Percentiles rank a stretch among this genome's conserved stretches.
Conservation (phyloP, 1,140 invertebrate species). For the Tetramorium simillimum region DNA sequence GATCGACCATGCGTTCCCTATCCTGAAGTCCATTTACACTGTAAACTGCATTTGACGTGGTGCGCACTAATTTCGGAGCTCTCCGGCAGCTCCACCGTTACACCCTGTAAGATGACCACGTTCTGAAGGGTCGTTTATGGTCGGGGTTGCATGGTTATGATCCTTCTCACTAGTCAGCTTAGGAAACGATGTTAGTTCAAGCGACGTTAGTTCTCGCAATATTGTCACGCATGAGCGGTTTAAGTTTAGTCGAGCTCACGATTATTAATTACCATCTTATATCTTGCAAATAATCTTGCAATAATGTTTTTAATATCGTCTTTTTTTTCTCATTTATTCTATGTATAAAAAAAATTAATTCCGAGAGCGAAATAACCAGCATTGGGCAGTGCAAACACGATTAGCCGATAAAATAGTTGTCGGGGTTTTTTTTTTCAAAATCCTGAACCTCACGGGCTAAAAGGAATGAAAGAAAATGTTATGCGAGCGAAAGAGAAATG, state of each 20-base stretch:
- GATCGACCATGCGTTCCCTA: constrained; percentile 22
- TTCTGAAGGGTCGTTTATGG: constrained; percentile 16
- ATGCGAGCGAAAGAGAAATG: not conserved
- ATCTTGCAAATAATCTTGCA: not conserved
- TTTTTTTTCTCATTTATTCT: not conserved
- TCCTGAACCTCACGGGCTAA: not conserved
- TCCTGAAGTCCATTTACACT: constrained; percentile 52
- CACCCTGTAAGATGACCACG: constrained; percentile 41
- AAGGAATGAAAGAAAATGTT: not conserved
- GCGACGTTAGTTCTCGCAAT: not conserved
- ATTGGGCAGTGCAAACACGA: not conserved
- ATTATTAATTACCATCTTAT: not conserved
- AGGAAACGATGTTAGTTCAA: constrained; percentile 17
- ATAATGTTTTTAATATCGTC: too few relatives aligned
- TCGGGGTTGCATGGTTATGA: constrained; percentile 5
- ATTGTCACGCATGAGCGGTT: not conserved
- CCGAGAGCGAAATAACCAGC: not conserved
- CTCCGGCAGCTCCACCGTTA: constrained; percentile 30
- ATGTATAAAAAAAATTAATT: not conserved
- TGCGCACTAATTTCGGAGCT: constrained; percentile 49
- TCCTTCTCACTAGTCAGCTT: constrained; percentile 17
- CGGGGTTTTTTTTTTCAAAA: not conserved
- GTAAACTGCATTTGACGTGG: constrained; percentile 58
- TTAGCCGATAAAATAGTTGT: not conserved
- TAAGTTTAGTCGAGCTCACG: not conserved